Percentiles rank a stretch among this genome's conserved stretches.
Conservation (phyloP, 2,113 vertebrate species). For the Calidris pugnax region DNA sequence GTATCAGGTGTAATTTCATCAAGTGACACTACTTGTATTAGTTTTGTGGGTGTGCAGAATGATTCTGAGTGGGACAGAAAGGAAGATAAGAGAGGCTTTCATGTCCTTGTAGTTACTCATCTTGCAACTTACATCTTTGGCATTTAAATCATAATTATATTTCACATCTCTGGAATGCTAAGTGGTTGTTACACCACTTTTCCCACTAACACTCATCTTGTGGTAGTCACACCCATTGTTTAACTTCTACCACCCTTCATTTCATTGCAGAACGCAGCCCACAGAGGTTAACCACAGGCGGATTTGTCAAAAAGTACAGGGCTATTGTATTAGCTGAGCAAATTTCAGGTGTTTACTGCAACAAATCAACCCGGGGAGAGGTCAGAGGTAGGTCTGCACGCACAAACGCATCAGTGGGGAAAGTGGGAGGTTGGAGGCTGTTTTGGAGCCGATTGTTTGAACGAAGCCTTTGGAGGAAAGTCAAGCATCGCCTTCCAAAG, state of each 20-base stretch:
- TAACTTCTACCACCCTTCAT: conserved; percentile 31
- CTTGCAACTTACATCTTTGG: conserved; percentile 42
- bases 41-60: conserved; percentile 57
- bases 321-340: conserved; percentile 2
- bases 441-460: neutral
- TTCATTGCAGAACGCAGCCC: neutral
- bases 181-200: conserved; percentile 55
- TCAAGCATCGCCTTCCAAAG: neutral
- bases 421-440: neutral
- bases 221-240: conserved; percentile 56
- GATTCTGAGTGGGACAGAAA: conserved; percentile 42
- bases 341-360: neutral
- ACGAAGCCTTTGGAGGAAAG: neutral
- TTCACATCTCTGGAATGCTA: conserved; percentile 57
- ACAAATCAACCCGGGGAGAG: neutral
- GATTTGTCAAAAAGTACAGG: neutral
- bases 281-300: conserved; percentile 32
- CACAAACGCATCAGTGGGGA: neutral
- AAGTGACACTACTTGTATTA: conserved; percentile 44
- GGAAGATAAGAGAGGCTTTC: conserved; percentile 43
- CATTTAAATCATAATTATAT: conserved; percentile 50
- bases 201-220: conserved; percentile 48
- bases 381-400: neutral
- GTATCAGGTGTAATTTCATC: conserved; percentile 12
- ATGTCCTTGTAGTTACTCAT: conserved; percentile 47